phyloP scores from a whole-genome alignment of 2,113 vertebrate species.

The Apaloderma vittatum region DNA sequence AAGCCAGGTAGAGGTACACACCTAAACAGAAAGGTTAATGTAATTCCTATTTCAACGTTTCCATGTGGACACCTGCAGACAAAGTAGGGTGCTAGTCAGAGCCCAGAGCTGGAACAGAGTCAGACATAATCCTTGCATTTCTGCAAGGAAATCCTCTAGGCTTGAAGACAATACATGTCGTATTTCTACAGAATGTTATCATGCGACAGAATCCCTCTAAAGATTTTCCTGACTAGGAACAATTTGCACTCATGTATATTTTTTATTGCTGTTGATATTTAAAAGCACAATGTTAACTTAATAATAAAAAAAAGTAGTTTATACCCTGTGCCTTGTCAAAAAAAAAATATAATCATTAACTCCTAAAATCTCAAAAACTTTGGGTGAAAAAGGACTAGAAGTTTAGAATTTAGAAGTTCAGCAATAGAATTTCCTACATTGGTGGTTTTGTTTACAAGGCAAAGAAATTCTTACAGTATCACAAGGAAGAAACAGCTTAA shows the following conservation, averaged over 20 bases:
- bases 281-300: neutral
- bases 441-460: neutral
- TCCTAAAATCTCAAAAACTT: neutral
- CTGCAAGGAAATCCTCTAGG: neutral
- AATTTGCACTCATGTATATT: neutral
- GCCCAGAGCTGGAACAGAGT: neutral
- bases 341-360: neutral
- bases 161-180: neutral
- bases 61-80: neutral
- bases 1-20: neutral
- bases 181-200: neutral
- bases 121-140: neutral
- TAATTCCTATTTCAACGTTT: neutral
- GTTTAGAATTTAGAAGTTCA: neutral
- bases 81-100: neutral
- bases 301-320: neutral
- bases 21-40: neutral
- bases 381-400: neutral
- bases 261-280: neutral
- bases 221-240: neutral
- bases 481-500: neutral
- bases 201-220: neutral
- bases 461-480: neutral
- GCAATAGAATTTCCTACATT: neutral
- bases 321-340: neutral